These are phyloP conservation scores for Caenorhabditis sp. DNA, from an alignment of 2,888 invertebrate genomes.

Conservation along the genomic window DNA sequence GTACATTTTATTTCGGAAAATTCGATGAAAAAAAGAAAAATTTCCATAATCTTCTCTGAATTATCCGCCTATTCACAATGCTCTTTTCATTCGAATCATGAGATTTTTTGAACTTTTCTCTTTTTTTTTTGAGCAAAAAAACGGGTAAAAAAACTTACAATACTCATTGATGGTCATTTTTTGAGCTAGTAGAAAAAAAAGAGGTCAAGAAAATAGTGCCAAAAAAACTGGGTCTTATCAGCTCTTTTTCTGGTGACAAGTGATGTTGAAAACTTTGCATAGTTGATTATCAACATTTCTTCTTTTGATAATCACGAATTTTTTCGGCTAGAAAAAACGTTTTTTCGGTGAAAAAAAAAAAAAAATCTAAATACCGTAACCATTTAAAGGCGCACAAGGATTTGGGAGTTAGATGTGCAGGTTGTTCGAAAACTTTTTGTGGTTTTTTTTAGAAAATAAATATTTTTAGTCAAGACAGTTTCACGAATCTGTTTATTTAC, in stretches of 20 bases:
- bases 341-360: no score
- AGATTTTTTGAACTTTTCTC: neutral
- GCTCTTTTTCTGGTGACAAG: neutral
- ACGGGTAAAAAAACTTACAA: conserved; percentile 28
- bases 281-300: no score
- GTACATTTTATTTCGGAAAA: conserved; percentile 22
- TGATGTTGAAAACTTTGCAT: no score
- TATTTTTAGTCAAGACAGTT: no score
- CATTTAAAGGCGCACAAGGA: no score
- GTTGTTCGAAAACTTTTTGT: no score
- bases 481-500: no score
- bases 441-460: no score
- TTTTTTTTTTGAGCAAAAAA: neutral
- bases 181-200: neutral
- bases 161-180: conserved; percentile 35
- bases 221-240: neutral
- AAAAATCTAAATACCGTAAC: no score
- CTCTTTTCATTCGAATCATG: neutral
- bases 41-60: conserved; percentile 2
- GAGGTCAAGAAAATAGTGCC: neutral
- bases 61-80: conserved; percentile 4
- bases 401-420: no score
- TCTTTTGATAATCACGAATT: no score
- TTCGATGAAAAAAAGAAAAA: neutral
- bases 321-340: no score